Evolutionary conservation across 2,888 invertebrate species (phyloP), one percentile per base, ranked within the genome.

Genomic region (Cerceris rybyensis): DNA sequence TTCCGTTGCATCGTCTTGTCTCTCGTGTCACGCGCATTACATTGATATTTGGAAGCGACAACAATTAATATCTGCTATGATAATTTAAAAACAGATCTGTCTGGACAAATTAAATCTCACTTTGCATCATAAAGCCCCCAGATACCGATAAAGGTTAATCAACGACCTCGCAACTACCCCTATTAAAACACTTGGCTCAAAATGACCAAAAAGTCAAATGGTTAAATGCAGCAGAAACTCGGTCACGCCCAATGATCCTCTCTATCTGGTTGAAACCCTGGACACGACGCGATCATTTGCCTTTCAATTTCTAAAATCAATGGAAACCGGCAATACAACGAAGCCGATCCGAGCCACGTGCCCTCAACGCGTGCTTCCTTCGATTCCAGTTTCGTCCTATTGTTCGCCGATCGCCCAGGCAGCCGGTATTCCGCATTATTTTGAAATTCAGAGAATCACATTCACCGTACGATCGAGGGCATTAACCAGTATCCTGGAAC

Each of bases 401-500:
- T 46, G 11, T 46, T 50, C 6, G 6, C n/a, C 50, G n/a, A n/a
- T 46, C n/a, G 11, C 13, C 14, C 9, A 43, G 39, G 42, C 41
- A 50, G 13, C 39, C 64, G 55, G 50, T 39, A 50, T 49, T 63
- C 16, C 14, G 8, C 52, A 11, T 39, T 63, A 50, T 39, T 50
- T 28, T 52, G 28, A 11, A 65, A 54, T 67, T 64, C 43, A 28
- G 9, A 55, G 41, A 68, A 80, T 75, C 60, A 16, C 50, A 55
- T 41, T 70, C 65, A 54, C 58, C 58, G 75, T 81, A 13, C 41
- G 58, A 71, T 65, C 68, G 58, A 66, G 65, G 69, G 50, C 57
- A 52, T 75, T 63, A 71, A 59, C 58, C 50, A n/a, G 64, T 65
- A 54, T 50, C 49, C 77, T 57, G 57, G 54, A 65, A 75, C 58